phyloP scores from a whole-genome alignment of 1,140 invertebrate species.

The Danaus plexippus region DNA sequence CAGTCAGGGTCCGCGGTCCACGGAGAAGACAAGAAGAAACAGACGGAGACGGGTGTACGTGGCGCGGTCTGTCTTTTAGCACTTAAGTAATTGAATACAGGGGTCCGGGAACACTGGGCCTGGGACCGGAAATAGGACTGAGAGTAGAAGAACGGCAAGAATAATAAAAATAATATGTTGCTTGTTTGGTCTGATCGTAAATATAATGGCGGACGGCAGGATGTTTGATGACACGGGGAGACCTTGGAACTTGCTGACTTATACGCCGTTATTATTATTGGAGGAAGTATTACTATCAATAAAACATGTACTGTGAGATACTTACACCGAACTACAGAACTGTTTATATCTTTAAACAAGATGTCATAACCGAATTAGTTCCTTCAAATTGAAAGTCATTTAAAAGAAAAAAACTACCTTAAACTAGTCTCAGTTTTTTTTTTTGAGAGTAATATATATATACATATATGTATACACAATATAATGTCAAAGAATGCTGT shows the following conservation, averaged over 20 bases:
- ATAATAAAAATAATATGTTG: constrained; percentile 55
- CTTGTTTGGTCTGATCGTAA: constrained; percentile 45
- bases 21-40: constrained; percentile 28
- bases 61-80: constrained; percentile 39
- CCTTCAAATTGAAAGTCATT: too few species aligned
- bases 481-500: too few species aligned
- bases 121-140: constrained; percentile 28
- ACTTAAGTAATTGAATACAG: constrained; percentile 69
- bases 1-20: constrained; percentile 11
- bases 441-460: too few species aligned
- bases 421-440: too few species aligned
- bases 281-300: too few species aligned
- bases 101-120: constrained; percentile 24
- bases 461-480: too few species aligned
- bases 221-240: constrained; percentile 20
- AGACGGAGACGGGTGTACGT: constrained; percentile 28
- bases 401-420: too few species aligned
- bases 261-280: too few species aligned
- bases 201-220: constrained; percentile 50
- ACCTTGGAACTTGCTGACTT: not conserved
- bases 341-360: too few species aligned
- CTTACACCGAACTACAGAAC: too few species aligned
- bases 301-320: too few species aligned
- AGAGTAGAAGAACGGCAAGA: constrained; percentile 54
- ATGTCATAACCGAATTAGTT: too few species aligned